Conservation (phyloP, 1,140 invertebrate genomes). For the Magallana ariakensis region DNA sequence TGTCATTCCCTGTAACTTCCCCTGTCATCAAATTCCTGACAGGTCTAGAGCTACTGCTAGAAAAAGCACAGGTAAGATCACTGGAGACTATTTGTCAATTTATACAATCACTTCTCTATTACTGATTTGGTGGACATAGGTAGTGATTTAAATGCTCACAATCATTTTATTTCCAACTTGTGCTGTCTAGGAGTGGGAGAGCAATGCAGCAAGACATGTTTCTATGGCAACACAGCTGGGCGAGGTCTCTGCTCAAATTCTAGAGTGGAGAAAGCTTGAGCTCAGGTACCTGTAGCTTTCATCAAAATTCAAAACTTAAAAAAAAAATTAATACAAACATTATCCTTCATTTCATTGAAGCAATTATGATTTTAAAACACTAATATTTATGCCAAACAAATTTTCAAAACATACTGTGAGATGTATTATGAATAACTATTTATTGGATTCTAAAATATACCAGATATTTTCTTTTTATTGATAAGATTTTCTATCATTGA, state of each 20-base stretch:
- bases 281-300: slow-evolving; percentile 81
- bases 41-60: slow-evolving; percentile 92
- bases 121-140: not conserved
- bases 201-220: slow-evolving; percentile 91
- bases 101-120: not conserved
- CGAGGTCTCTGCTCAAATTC: slow-evolving; percentile 88
- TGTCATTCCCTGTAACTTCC: slow-evolving; percentile 88
- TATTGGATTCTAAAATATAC: too few species aligned
- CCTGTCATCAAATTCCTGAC: slow-evolving; percentile 93
- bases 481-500: too few species aligned
- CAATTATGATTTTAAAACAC: too few species aligned
- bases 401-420: too few species aligned
- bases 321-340: not conserved
- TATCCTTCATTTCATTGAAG: too few species aligned
- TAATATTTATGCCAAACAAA: too few species aligned
- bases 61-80: slow-evolving; percentile 82
- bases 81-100: too few species aligned
- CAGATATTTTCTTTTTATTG: too few species aligned
- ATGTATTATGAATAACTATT: too few species aligned
- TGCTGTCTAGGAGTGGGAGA: slow-evolving; percentile 90
- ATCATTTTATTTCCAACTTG: not conserved
- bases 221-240: slow-evolving; percentile 87
- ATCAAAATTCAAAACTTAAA: not conserved
- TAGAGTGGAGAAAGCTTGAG: slow-evolving; percentile 95
- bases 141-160: too few species aligned